Percentiles rank a stretch among this genome's conserved stretches.
phyloP scores from a whole-genome alignment of 2,797 vertebrate genomes.

The Poeciliopsis turneri region DNA sequence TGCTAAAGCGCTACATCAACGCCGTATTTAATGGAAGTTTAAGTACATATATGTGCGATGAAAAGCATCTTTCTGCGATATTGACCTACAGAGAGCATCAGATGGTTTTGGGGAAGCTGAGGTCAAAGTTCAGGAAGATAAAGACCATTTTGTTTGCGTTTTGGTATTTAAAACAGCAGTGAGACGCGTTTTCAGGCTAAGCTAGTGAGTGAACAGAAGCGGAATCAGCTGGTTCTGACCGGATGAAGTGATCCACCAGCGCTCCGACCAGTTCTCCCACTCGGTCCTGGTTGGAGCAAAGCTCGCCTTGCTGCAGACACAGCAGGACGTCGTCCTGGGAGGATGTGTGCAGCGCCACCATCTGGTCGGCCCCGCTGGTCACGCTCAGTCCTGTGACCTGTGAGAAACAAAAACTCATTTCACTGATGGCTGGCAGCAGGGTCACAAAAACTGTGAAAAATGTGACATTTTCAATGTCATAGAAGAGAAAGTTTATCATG shows the following conservation, averaged over 20 bases:
- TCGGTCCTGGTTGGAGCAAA: conserved; percentile 80
- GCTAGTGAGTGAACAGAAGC: not conserved
- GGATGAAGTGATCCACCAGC: conserved; percentile 83
- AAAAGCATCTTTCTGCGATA: not conserved
- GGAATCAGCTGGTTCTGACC: conserved; percentile 65
- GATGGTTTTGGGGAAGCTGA: not conserved
- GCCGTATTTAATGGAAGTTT: too few relatives aligned
- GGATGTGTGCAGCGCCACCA: conserved; percentile 87
- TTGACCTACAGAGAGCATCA: not conserved
- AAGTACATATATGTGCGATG: too few relatives aligned
- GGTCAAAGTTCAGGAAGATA: not conserved
- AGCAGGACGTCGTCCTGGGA: conserved; percentile 83
- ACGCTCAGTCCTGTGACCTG: conserved; percentile 89
- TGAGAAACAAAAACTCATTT: too few relatives aligned
- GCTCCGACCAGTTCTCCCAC: conserved; percentile 89
- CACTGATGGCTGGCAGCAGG: too few relatives aligned
- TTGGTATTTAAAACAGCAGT: not conserved
- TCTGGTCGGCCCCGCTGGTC: conserved; percentile 86
- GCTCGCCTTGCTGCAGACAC: conserved; percentile 83
- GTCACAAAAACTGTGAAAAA: too few relatives aligned
- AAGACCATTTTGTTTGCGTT: not conserved
- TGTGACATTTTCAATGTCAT: too few relatives aligned
- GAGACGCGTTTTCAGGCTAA: not conserved
- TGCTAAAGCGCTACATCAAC: too few relatives aligned
- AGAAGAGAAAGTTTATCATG: too few relatives aligned